These are phyloP conservation scores for Dromas ardeola DNA, from an alignment of 2,113 vertebrate species.

Conservation along the genomic window DNA sequence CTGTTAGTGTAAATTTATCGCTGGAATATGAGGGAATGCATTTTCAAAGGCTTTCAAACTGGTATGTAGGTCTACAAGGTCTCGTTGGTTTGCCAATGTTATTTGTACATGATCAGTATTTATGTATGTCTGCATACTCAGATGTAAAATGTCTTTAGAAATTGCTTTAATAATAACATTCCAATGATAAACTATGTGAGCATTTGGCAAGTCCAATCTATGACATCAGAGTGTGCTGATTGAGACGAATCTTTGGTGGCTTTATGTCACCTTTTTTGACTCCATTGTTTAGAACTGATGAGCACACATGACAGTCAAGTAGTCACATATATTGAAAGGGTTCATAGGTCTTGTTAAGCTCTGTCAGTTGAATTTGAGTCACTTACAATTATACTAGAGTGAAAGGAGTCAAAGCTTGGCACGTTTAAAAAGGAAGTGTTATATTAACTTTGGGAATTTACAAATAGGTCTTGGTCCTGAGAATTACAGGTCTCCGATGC, in stretches of 20 bases:
- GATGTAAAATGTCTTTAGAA: conserved; percentile 7
- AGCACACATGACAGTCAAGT: background rate
- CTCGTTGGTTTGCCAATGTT: background rate
- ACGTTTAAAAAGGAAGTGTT: background rate
- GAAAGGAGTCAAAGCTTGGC: background rate
- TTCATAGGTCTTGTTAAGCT: background rate
- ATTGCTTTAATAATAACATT: background rate
- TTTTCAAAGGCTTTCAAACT: background rate
- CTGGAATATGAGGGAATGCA: background rate
- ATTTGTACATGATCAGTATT: background rate
- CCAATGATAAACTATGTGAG: background rate
- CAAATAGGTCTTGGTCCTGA: background rate
- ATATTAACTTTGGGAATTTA: background rate
- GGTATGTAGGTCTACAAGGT: background rate
- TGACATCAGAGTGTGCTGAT: background rate
- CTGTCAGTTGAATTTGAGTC: background rate
- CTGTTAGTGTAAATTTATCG: background rate
- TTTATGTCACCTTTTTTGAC: background rate
- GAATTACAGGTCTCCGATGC: background rate
- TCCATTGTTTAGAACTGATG: background rate
- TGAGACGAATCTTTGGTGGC: background rate
- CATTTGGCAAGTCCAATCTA: background rate
- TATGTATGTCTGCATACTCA: background rate
- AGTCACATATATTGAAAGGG: conserved; percentile 1
- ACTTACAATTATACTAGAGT: background rate